These are phyloP conservation scores for Microtus montanus DNA, from an alignment of 2,113 vertebrate genomes.

Conservation along the genomic window DNA sequence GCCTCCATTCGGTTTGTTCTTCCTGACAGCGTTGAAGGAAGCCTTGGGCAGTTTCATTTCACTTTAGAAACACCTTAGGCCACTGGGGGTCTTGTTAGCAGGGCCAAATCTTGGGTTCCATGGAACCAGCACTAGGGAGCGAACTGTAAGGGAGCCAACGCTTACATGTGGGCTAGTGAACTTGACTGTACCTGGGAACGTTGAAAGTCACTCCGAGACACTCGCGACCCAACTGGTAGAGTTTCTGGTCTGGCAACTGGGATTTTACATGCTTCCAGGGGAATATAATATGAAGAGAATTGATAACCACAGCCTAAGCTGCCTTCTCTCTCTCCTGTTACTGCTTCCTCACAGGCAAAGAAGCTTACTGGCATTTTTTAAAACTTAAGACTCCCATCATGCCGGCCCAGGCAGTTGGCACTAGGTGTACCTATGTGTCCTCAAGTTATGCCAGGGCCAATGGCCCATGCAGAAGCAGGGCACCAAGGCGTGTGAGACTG, in stretches of 20 bases:
- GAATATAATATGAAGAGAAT: background rate
- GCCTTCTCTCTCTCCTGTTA: background rate
- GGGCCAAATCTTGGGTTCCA: background rate
- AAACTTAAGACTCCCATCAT: background rate
- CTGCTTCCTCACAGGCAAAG: background rate
- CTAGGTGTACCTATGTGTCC: background rate
- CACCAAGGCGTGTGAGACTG: background rate
- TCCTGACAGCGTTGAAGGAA: background rate
- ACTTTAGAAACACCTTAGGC: background rate
- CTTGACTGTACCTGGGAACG: background rate
- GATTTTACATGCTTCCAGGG: conserved; percentile 19
- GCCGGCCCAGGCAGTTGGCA: background rate
- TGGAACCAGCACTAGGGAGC: background rate
- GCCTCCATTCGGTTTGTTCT: background rate
- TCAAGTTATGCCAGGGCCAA: background rate
- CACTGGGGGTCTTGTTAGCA: background rate
- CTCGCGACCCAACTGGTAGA: background rate
- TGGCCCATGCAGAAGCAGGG: background rate
- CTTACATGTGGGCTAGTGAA: background rate
- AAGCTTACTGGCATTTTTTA: background rate
- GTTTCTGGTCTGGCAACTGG: background rate
- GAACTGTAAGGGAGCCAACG: no score
- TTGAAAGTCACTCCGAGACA: background rate
- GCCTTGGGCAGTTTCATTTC: background rate
- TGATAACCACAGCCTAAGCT: background rate